Evolutionary conservation across 2,113 vertebrate genomes (phyloP).

Genomic region (Acanthisitta chloris): DNA sequence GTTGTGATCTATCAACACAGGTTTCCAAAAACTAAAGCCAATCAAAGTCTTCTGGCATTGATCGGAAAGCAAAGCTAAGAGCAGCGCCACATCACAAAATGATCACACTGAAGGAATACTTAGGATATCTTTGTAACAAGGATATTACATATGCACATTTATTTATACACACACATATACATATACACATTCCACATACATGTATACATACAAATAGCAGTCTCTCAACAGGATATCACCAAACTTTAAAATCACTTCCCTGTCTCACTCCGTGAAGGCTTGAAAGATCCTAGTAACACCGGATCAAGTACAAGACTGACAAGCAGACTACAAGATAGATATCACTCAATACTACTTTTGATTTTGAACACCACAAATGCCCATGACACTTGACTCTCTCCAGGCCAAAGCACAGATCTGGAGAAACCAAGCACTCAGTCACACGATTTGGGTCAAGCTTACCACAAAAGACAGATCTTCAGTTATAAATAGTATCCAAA

Average conservation of each 20-base stretch:
- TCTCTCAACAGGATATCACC: not conserved
- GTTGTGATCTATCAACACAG: not conserved
- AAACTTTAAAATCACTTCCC: not conserved
- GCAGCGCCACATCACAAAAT: not conserved
- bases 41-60: not conserved
- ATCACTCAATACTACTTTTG: not conserved
- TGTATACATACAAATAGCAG: not conserved
- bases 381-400: not conserved
- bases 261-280: not conserved
- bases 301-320: not conserved
- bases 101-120: not conserved
- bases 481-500: not conserved
- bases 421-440: not conserved
- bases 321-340: not conserved
- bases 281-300: not conserved
- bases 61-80: not conserved
- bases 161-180: no score
- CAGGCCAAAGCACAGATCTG: not conserved
- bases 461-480: not conserved
- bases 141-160: not conserved
- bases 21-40: not conserved
- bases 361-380: not conserved
- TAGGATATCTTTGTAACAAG: not conserved
- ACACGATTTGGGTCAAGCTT: not conserved
- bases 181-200: not conserved